These are phyloP conservation scores for Lypha dubia DNA, from an alignment of 2,888 invertebrate genomes.

Conservation along the genomic window DNA sequence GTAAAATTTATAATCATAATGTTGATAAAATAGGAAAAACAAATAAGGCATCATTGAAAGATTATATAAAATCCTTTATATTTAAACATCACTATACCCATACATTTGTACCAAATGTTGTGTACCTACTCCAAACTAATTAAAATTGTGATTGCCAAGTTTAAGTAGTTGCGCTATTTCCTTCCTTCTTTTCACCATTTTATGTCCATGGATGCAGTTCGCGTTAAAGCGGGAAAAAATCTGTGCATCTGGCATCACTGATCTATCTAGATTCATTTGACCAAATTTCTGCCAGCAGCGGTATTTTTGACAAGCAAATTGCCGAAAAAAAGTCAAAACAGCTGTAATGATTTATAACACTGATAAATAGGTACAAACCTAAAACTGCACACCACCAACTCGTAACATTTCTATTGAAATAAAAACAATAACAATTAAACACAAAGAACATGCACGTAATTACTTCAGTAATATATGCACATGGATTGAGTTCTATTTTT, in stretches of 20 bases:
- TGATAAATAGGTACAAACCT: constrained; percentile 1
- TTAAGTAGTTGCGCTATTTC: no score
- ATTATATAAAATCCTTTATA: no score
- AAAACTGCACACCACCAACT: constrained; percentile 25
- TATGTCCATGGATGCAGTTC: neutral
- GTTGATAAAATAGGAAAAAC: no score
- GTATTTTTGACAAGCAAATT: neutral
- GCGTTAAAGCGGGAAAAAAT: neutral
- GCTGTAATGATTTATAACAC: constrained; percentile 3
- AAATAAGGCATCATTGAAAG: no score
- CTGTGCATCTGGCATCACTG: neutral
- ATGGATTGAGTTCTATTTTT: constrained; percentile 48
- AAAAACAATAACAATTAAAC: constrained; percentile 18
- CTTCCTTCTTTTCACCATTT: no score
- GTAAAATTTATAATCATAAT: no score
- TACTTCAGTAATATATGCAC: constrained; percentile 37
- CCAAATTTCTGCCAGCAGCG: neutral
- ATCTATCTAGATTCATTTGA: neutral
- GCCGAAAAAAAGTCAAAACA: neutral
- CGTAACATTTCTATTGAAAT: neutral
- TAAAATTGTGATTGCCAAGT: no score
- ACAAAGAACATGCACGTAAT: constrained; percentile 28
- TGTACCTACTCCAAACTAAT: no score
- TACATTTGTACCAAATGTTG: no score
- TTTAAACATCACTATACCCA: no score